Evolutionary conservation across 92 coral and sea anemone species (phyloP), one percentile per base, ranked within the genome.

Genomic region (Paramuricea clavata): DNA sequence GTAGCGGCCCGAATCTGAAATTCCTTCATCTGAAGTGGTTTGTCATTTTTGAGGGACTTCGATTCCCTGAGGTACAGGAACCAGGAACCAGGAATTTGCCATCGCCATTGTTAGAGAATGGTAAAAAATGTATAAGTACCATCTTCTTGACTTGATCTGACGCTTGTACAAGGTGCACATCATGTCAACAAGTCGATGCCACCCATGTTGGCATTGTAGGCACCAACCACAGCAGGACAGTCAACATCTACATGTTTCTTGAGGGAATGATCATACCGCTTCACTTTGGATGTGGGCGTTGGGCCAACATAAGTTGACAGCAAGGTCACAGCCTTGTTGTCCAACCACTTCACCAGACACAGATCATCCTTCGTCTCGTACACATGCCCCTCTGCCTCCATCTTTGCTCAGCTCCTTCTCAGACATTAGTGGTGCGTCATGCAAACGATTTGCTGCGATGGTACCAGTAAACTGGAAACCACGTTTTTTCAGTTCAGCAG

Each of bases 201-300:
- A 9, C 52, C 78, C 78, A 72, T 72, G 19, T 32, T 39, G 44
- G 23, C 26, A 33, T 78, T 78, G 70, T 78, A 78, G 25, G 12
- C 83, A 2, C 26, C 83, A 30, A 78, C 70, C 49, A 28, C 49
- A 25, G 23, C 47, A 1, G 83, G 83, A 30, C 83, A 8, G 70
- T 57, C 49, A 16, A 52, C 69, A 27, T 78, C 83, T 5, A 54
- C 83, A 52, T 78, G 83, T 26, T 54, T 57, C 34, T 57, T 78
- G 36, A 25, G 44, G 6, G 68, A 50, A 0, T 26, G 68, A 33
- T 78, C 16, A 39, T 39, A 39, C 5, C 44, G 44, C 44, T 39
- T 39, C 10, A 39, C 44, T 39, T 78, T 50, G 3, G 83, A 50
- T 16, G 49, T 31, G 1, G 83, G 69, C 28, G 7, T 1, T 33